Evolutionary conservation across 1,140 invertebrate species (phyloP).

Genomic region (Coptotermes formosanus): DNA sequence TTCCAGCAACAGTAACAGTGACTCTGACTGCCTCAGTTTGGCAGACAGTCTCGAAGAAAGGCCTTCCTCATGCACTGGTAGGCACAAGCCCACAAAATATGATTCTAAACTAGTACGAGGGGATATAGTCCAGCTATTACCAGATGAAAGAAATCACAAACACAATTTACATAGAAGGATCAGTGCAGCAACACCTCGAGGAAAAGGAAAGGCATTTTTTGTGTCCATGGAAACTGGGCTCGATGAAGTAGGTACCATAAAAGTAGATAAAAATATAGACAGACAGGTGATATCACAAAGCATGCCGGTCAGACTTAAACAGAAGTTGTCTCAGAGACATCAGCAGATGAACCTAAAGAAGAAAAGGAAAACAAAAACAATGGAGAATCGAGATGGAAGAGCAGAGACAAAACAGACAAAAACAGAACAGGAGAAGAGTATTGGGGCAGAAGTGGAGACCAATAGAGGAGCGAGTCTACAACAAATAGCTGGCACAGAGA

Average conservation of each 20-base stretch:
- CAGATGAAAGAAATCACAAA: neutral
- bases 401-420: neutral
- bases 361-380: neutral
- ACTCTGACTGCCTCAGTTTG: constrained; percentile 30
- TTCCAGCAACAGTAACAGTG: constrained; percentile 29
- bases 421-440: neutral
- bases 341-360: constrained; percentile 12
- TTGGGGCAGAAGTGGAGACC: neutral
- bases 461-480: neutral
- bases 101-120: neutral
- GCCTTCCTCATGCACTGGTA: neutral
- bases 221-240: constrained; percentile 19
- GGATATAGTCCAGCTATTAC: neutral
- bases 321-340: constrained; percentile 27
- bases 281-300: constrained; percentile 19
- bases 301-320: constrained; percentile 27
- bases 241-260: neutral
- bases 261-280: neutral
- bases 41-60: constrained; percentile 30
- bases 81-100: neutral
- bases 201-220: constrained; percentile 27
- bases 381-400: neutral
- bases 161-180: neutral
- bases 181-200: constrained; percentile 27
- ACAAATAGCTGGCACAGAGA: neutral